Percentiles rank a stretch among this genome's conserved stretches.
Conservation (phyloP, 53 echinoderm and acorn worm genomes). For the Glandiceps talaboti region DNA sequence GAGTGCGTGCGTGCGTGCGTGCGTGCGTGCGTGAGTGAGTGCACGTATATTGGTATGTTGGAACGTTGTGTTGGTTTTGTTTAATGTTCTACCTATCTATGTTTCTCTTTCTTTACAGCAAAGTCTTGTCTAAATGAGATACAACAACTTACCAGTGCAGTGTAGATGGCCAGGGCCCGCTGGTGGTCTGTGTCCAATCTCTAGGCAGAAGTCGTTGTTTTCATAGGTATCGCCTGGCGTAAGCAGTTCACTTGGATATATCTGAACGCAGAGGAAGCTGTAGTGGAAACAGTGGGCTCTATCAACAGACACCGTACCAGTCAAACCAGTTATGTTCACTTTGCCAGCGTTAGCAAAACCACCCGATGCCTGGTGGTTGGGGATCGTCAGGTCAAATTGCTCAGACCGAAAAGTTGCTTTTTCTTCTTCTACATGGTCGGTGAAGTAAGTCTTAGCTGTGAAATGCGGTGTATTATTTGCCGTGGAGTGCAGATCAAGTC, state of each 20-base stretch:
- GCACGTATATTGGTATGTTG: background rate
- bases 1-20: background rate
- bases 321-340: background rate
- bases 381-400: background rate
- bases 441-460: background rate
- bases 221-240: background rate
- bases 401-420: background rate
- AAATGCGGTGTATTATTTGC: background rate
- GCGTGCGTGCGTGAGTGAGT: background rate
- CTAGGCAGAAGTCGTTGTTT: background rate
- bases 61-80: background rate
- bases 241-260: background rate
- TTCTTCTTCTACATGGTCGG: background rate
- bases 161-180: background rate
- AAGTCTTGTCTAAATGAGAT: background rate
- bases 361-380: background rate
- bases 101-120: background rate
- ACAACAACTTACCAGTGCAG: background rate
- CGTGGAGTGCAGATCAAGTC: background rate
- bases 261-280: background rate
- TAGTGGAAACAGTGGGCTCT: background rate
- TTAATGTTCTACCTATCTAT: background rate
- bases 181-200: background rate
- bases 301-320: background rate
- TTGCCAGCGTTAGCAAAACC: background rate